These are phyloP conservation scores for Ceratina japonica DNA, from an alignment of 1,140 invertebrate species.

Conservation along the genomic window DNA sequence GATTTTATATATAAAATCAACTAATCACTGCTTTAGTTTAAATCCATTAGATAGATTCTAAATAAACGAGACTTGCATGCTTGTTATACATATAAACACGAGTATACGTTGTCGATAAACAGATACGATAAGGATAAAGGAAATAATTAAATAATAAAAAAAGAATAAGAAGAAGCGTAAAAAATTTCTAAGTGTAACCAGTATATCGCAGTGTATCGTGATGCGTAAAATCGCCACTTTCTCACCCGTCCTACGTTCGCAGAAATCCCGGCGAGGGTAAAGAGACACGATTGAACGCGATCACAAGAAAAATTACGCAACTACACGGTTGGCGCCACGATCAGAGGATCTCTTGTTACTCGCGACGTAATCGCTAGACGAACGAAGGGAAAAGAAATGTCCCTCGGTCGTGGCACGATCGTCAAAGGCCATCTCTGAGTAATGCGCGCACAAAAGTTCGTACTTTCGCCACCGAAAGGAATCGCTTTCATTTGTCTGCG, in stretches of 20 bases:
- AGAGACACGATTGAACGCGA: slow-evolving; percentile 20
- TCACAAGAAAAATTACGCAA: slow-evolving; percentile 35
- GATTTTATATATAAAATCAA: too few species aligned
- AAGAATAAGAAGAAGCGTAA: background rate
- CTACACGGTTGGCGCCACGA: background rate
- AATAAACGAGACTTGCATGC: too few species aligned
- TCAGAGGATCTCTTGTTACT: background rate
- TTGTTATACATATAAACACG: too few species aligned
- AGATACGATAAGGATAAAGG: background rate
- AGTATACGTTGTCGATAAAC: background rate
- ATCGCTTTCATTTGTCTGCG: slow-evolving; percentile 56
- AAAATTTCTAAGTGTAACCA: background rate
- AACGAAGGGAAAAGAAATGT: slow-evolving; percentile 18
- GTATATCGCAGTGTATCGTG: background rate
- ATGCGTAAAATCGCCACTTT: too few species aligned
- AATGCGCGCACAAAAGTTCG: slow-evolving; percentile 53
- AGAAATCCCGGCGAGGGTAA: background rate
- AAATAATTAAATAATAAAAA: background rate
- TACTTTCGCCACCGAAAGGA: slow-evolving; percentile 49
- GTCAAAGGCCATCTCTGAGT: slow-evolving; percentile 45
- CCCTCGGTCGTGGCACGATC: background rate
- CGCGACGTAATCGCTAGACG: slow-evolving; percentile 13
- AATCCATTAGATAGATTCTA: too few species aligned
- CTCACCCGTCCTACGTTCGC: background rate
- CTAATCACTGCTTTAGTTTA: too few species aligned